phyloP scores from a whole-genome alignment of 2,888 invertebrate species.

The Acanthosepion lycidas region DNA sequence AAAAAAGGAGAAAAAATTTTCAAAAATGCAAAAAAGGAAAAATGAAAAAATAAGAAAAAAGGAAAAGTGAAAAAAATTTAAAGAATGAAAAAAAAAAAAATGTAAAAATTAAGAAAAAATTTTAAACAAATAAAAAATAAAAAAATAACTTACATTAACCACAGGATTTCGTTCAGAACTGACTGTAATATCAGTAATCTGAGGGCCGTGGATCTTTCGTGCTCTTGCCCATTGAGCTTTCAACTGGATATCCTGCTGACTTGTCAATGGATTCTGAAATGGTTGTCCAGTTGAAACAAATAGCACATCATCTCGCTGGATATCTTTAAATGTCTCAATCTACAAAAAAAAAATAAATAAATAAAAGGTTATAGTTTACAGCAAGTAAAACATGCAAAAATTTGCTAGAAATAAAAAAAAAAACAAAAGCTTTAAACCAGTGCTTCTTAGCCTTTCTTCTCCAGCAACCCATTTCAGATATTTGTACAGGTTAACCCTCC shows the following conservation, averaged over 20 bases:
- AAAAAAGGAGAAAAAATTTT: too few relatives aligned
- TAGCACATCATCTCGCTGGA: conserved; percentile 71
- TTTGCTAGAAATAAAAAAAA: too few relatives aligned
- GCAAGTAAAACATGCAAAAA: too few relatives aligned
- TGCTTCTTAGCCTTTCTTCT: too few relatives aligned
- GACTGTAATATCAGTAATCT: conserved; percentile 72
- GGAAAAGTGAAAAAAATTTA: too few relatives aligned
- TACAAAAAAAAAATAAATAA: conserved; percentile 52
- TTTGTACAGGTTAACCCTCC: too few relatives aligned
- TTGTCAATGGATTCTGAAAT: conserved; percentile 65
- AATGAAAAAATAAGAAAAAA: too few relatives aligned
- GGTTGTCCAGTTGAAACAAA: conserved; percentile 71
- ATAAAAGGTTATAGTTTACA: background rate
- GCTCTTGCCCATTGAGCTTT: conserved; percentile 75
- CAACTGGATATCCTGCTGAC: conserved; percentile 68
- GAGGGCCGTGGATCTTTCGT: conserved; percentile 70
- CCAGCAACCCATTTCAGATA: too few relatives aligned
- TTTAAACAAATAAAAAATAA: background rate
- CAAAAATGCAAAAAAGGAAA: too few relatives aligned
- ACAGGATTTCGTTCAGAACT: conserved; percentile 65
- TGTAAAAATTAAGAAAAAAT: background rate
- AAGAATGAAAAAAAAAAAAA: too few relatives aligned
- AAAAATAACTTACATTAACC: conserved; percentile 68
- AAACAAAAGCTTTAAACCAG: too few relatives aligned
- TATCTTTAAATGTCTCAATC: conserved; percentile 68